Base-by-base conservation (phyloP, 2,888 invertebrate genomes). In the Caenorhabditis sp. region DNA sequence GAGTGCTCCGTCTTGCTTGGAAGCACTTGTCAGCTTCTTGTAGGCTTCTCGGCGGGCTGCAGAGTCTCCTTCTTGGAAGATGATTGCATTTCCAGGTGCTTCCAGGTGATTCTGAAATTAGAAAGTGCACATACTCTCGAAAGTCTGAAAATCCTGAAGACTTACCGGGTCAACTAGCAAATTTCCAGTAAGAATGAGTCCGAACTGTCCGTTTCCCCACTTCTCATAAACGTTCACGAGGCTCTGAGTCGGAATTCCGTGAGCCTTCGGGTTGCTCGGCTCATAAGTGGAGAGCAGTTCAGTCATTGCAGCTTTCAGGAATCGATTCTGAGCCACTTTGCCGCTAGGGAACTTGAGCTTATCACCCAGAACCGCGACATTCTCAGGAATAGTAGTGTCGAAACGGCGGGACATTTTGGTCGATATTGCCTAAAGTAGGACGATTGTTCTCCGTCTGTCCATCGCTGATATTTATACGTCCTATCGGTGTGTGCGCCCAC, bases 121-220 rank as follows among this genome's bases (percentile, higher is more conserved):
- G n/a, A n/a, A n/a, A 53, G 41, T 30, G 30, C 5, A 30, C 9
- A 24, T 17, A 26, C 11, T 48, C 24, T 26, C 5, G 2, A 20
- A 2, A 35, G 17, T 41, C 22, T n/a, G 9, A 37, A 39, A 22
- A 45, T 55, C 32, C 24, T n/a, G 24, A 30, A 30, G 17, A 48
- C 65, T 46, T 9, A 65, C 65, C 55, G 65, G 55, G 26, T 35
- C 15, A 9, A 65, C 46, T 1, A 24, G 7, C 9, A 65, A 53
- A 53, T 65, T 65, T 22, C 84, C 85, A 22, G 82, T 85, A n/a
- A 85, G 48, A 17, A 85, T 71, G 58, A 85, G 52, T 35, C 85
- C 85, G 43, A 80, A 85, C 7, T 65, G 61, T 27, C 85, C 85
- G 32, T 83, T 61, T n/a, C 74, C 80, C 80, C 81, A 85, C 48